These are phyloP conservation scores for Melangyna quadrimaculata DNA, from an alignment of 2,888 invertebrate species.

Conservation along the genomic window DNA sequence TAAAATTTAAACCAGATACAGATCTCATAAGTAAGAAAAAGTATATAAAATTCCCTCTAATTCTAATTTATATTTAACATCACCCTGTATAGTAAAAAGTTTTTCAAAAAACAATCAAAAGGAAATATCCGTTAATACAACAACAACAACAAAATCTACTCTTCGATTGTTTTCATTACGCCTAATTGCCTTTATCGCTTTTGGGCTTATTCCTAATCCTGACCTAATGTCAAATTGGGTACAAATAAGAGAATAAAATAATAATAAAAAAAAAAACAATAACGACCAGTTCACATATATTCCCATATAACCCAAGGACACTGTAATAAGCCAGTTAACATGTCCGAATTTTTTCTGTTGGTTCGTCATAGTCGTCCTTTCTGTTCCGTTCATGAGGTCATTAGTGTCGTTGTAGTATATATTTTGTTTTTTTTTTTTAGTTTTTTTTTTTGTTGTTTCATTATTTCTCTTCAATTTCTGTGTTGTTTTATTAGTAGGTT, in stretches of 20 bases:
- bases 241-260: background rate
- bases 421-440: background rate
- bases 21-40: background rate
- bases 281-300: background rate
- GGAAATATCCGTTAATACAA: background rate
- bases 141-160: constrained; percentile 3
- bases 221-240: constrained; percentile 35
- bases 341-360: constrained; percentile 35
- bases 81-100: background rate
- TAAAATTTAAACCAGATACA: no score
- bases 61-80: background rate
- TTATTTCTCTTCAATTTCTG: constrained; percentile 12
- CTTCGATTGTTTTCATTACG: constrained; percentile 27
- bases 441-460: background rate
- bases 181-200: constrained; percentile 28
- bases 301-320: constrained; percentile 33
- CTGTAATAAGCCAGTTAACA: constrained; percentile 53
- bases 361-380: constrained; percentile 17
- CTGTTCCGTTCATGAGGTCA: constrained; percentile 55
- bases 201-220: constrained; percentile 25
- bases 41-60: background rate
- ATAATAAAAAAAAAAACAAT: background rate
- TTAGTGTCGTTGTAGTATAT: constrained; percentile 51
- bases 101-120: background rate
- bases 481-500: constrained; percentile 23